Base-by-base conservation (phyloP, 2,113 vertebrate species). In the Eurystomus gularis region DNA sequence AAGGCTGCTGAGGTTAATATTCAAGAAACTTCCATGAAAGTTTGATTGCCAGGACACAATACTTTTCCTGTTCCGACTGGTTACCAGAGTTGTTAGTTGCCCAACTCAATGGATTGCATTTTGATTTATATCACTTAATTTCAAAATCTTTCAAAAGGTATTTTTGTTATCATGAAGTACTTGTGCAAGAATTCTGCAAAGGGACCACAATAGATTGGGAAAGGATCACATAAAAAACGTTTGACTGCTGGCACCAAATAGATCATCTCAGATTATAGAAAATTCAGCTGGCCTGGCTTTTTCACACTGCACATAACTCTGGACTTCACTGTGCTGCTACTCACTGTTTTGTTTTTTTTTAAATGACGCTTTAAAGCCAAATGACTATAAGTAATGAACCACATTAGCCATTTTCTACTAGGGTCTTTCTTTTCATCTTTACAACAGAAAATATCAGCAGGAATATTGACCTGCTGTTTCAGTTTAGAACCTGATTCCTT, bases 331-430 rank as follows among this genome's bases (percentile, higher is more conserved):
- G 5, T 55, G 69, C 44, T 86, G 52, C n/a, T 72, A 48, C 49
- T 87, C 28, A 61, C 46, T 48, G 40, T 21, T n/a, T 60, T 7
- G 4, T 23, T 4, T 71, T 58, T 64, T 55, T 94, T 96, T 89
- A 44, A 93, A 96, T 75, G 86, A 81, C 31, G 84, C 58, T 97
- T 97, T 96, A 95, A 94, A 91, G 75, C 75, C 73, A 93, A 97
- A 96, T 93, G 51, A 93, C 81, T 82, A 82, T 54, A 96, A 94
- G 66, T 96, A 97, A 96, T 94, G 92, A 95, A 73, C 66, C 46
- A 57, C 7, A 1, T 65, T 93, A 95, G 49, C 46, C 51, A 86
- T 94, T 96, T 94, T 76, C 81, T 94, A 60, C 69, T 42, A 91
- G 42, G 37, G 58, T 65, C 46, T 92, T 88, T 83, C 46, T 82